phyloP scores from a whole-genome alignment of 2,113 vertebrate species.

The Asarcornis scutulata region DNA sequence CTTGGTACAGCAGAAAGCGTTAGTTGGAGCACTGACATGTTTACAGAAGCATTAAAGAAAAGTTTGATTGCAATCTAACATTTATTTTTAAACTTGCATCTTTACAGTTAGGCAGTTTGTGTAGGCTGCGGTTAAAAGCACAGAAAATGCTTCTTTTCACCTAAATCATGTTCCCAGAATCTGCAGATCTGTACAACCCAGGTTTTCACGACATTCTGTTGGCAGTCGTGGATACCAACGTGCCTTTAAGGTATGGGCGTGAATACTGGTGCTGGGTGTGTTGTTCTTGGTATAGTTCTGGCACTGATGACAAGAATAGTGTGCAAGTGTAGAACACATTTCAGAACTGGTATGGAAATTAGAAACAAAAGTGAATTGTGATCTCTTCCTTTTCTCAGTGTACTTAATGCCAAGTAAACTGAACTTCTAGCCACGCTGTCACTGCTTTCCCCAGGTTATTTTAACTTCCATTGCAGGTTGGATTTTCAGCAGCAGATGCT shows the following conservation, averaged over 20 bases:
- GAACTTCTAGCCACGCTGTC: neutral
- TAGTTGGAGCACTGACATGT: neutral
- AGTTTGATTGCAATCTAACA: neutral
- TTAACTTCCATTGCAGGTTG: slow-evolving; percentile 80
- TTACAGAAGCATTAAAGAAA: neutral
- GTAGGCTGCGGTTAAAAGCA: neutral
- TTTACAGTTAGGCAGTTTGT: neutral
- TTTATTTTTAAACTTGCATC: neutral
- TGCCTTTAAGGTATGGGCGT: neutral
- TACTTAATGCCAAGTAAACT: neutral
- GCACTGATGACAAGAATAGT: neutral
- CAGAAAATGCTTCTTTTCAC: neutral
- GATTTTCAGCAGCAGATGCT: slow-evolving; percentile 95
- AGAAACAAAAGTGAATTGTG: neutral
- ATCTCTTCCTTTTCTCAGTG: neutral
- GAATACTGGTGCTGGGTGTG: rapidly evolving
- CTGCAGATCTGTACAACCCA: neutral
- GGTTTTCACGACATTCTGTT: neutral
- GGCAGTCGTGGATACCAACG: rapidly evolving
- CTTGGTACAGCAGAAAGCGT: neutral
- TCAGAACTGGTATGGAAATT: neutral
- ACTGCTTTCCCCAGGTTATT: neutral
- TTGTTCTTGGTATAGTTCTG: neutral
- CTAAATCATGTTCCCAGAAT: neutral
- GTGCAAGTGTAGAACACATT: neutral